A percentile compares a stretch with the other conserved stretches of the same genome.
Evolutionary conservation across 2,888 invertebrate genomes (phyloP).

Genomic region (Netelia inedita): DNA sequence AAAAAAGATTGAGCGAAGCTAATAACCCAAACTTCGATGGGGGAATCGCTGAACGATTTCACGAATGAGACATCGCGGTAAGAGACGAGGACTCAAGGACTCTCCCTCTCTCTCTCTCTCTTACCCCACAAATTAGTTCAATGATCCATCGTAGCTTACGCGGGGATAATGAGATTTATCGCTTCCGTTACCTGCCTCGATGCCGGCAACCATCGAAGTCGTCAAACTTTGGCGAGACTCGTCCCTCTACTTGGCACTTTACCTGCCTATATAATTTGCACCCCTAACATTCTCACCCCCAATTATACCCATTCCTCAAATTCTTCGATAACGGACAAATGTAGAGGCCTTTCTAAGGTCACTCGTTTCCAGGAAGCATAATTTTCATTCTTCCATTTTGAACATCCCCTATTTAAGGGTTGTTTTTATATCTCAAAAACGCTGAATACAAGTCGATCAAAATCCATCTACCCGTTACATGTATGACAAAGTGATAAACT

Average conservation of each 20-base stretch:
- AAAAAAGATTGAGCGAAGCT: no score
- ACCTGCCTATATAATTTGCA: neutral
- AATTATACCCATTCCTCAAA: no score
- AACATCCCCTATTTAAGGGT: no score
- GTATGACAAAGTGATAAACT: no score
- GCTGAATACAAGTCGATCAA: no score
- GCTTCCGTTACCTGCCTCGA: constrained; percentile 68
- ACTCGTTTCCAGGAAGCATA: no score
- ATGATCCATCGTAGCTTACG: constrained; percentile 72
- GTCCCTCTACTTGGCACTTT: neutral
- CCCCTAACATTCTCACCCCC: neutral
- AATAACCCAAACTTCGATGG: neutral
- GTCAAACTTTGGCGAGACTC: constrained; percentile 49
- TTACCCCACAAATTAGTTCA: constrained; percentile 37
- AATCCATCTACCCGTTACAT: no score
- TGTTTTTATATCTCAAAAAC: no score
- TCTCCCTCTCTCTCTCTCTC: no score
- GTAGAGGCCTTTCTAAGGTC: no score
- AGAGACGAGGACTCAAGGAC: constrained; percentile 65
- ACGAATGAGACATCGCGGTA: constrained; percentile 25
- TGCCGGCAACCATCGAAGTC: constrained; percentile 17
- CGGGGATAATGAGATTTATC: constrained; percentile 78
- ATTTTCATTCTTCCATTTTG: no score
- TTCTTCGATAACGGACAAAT: no score
- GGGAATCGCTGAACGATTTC: neutral